Percentiles rank a stretch among this genome's conserved stretches.
Evolutionary conservation across 2,888 invertebrate genomes (phyloP).

Genomic region (Torymus tubicola): DNA sequence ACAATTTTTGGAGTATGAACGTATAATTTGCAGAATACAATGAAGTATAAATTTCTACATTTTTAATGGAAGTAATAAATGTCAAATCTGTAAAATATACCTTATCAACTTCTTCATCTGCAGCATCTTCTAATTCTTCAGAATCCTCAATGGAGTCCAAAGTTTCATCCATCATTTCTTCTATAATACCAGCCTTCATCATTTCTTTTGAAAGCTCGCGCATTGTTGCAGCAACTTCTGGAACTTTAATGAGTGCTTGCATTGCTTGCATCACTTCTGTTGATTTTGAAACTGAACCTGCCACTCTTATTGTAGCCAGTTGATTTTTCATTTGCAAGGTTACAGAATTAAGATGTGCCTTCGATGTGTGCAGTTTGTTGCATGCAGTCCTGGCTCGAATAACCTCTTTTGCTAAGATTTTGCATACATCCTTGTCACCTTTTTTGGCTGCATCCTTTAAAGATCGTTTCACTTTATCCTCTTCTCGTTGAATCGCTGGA

Average conservation of each 20-base stretch:
- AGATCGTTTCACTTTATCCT: conserved; percentile 95
- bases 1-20: conserved; percentile 6
- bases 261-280: conserved; percentile 99
- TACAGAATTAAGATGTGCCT: conserved; percentile 97
- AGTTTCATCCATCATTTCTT: conserved; percentile 99
- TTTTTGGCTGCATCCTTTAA: conserved; percentile 97
- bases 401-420: conserved; percentile 95
- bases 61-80: no score
- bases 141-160: conserved; percentile 95
- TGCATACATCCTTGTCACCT: conserved; percentile 95
- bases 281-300: conserved; percentile 95
- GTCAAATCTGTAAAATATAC: conserved; percentile 74
- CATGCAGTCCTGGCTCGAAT: conserved; percentile 91
- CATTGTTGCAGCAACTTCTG: conserved; percentile 97
- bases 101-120: conserved; percentile 95
- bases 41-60: no score
- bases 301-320: conserved; percentile 94
- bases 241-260: conserved; percentile 93
- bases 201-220: conserved; percentile 98
- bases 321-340: conserved; percentile 99
- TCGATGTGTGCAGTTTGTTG: conserved; percentile 94
- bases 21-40: neutral
- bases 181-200: conserved; percentile 99
- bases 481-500: conserved; percentile 94
- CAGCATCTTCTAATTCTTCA: conserved; percentile 97